Base-by-base conservation (phyloP, 2,888 invertebrate genomes). In the Lasioglossum villosulum region DNA sequence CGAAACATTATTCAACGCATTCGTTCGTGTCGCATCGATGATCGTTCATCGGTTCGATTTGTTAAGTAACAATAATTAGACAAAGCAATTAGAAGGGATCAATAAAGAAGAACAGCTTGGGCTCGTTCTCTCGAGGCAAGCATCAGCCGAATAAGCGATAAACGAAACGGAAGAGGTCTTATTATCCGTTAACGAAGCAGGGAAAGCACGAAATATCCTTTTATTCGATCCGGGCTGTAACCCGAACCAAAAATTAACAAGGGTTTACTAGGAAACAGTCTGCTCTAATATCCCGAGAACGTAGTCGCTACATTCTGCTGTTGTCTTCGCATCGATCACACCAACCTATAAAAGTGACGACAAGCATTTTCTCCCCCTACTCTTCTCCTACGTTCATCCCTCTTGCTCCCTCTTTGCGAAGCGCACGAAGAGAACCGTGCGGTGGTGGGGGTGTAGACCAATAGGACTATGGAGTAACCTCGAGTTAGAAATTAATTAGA, bases 401-500 rank as follows among this genome's bases (percentile, higher is more conserved):
- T 34, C 68, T 30, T 1, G 8, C 66, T 34, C 19, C 19, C 66
- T 19, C 66, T 19, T 34, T 12, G 78, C 77, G 70, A 34, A 27
- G 78, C 73, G 70, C 70, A 68, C 74, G 76, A 82, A 71, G 84
- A 71, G 84, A 79, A 78, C 73, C 78, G n/a, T 12, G n/a, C 56
- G 56, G 71, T 12, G 59, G 77, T 34, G 83, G 70, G 78, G 78
- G 87, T 5, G 73, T 42, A 71, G 83, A 78, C 80, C 87, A 82
- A 91, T 86, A 86, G 82, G 87, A 81, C 88, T 80, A 71, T 81
- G 82, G 84, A 83, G 87, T 90, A 92, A 93, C 91, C 93, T 93
- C 92, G 88, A 91, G 93, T 94, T 92, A 92, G 93, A 94, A 93
- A 94, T 94, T 94, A 94, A 94, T 94, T 94, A 94, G 93, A 93